Percentiles rank a stretch among this genome's conserved stretches.
Evolutionary conservation across 2,888 invertebrate species (phyloP).

Genomic region (Sinohyriopsis cumingii): DNA sequence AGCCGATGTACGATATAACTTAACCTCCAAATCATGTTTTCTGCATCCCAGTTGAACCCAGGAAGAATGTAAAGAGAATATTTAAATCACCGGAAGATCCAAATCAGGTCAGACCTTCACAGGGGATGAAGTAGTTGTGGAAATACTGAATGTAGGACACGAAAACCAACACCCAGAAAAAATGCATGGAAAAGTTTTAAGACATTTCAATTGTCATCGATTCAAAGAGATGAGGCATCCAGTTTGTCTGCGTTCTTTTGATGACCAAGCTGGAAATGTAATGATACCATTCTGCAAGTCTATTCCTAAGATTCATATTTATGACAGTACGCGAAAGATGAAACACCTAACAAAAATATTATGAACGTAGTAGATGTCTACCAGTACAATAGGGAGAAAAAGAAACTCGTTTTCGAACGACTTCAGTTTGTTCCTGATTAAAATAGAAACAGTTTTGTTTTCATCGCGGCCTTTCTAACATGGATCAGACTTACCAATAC

Average conservation of each 20-base stretch:
- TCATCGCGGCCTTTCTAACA: constrained; percentile 19
- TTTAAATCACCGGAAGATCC: too few species aligned
- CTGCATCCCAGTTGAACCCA: too few species aligned
- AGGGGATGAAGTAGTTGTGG: too few species aligned
- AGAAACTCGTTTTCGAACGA: constrained; percentile 5
- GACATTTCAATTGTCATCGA: constrained; percentile 22
- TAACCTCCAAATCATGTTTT: too few species aligned
- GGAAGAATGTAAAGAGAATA: too few species aligned
- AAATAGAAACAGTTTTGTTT: constrained; percentile 10
- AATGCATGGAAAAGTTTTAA: constrained; percentile 34
- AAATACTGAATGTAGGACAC: too few species aligned
- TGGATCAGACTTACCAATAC: constrained; percentile 21
- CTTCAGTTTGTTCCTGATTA: constrained; percentile 9
- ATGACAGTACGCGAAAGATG: constrained; percentile 31
- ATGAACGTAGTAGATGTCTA: constrained; percentile 13
- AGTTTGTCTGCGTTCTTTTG: constrained; percentile 42
- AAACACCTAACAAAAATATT: constrained; percentile 20
- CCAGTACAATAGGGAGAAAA: constrained; percentile 10
- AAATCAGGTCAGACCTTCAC: too few species aligned
- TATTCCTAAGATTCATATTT: constrained; percentile 30
- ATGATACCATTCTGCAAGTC: constrained; percentile 41
- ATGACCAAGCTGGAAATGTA: constrained; percentile 32
- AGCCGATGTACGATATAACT: too few species aligned
- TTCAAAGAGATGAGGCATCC: constrained; percentile 31
- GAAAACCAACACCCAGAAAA: background rate